These are phyloP conservation scores for Petaurus breviceps DNA, from an alignment of 2,113 vertebrate genomes.

Conservation along the genomic window DNA sequence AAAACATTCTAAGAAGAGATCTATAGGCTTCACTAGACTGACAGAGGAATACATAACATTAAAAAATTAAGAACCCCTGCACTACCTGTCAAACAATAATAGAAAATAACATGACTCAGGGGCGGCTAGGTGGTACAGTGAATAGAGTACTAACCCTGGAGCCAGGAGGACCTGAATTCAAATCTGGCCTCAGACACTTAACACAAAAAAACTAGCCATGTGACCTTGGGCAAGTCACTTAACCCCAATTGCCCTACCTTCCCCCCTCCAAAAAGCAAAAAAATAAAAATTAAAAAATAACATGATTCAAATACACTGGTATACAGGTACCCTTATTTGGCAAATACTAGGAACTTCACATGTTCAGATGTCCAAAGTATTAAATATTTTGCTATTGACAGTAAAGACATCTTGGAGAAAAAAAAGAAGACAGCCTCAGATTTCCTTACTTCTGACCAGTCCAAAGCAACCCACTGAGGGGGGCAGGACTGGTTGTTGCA, in stretches of 20 bases:
- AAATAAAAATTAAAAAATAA: neutral
- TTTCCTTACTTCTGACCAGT: slow-evolving; percentile 96
- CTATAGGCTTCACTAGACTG: neutral
- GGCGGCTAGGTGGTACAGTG: no score
- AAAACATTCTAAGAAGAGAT: neutral
- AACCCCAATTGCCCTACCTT: no score
- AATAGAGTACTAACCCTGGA: no score
- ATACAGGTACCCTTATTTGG: slow-evolving; percentile 19
- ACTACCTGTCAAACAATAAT: slow-evolving; percentile 36
- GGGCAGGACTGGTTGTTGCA: slow-evolving; percentile 99
- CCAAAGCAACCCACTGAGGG: slow-evolving; percentile 96
- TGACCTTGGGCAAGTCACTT: no score
- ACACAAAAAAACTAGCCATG: no score
- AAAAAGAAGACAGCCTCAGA: slow-evolving; percentile 57
- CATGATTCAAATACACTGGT: slow-evolving; percentile 17
- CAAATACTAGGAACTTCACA: slow-evolving; percentile 44
- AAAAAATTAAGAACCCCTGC: neutral
- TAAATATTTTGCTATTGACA: slow-evolving; percentile 65
- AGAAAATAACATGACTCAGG: slow-evolving; percentile 27
- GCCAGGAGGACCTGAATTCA: no score
- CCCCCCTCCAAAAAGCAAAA: no score
- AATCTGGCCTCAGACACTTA: no score
- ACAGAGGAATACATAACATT: neutral
- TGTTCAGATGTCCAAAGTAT: slow-evolving; percentile 56
- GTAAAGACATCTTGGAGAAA: slow-evolving; percentile 65